Conservation (phyloP, 2,888 invertebrate species). For the Drosophila stalkeri region DNA sequence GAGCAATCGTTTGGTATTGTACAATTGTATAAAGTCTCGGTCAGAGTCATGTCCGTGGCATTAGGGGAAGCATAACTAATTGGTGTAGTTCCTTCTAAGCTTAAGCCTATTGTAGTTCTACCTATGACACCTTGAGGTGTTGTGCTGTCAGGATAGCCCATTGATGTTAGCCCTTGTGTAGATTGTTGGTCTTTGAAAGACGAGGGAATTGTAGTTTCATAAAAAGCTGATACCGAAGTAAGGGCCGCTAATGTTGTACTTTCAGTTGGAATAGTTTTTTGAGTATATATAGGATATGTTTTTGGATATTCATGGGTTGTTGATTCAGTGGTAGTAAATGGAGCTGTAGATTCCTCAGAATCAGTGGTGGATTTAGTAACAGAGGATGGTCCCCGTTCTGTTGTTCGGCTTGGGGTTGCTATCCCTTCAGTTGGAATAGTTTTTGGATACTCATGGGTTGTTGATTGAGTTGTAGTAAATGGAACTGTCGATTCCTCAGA, state of each 20-base stretch:
- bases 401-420: not conserved
- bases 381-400: not conserved
- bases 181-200: not conserved
- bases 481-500: not conserved
- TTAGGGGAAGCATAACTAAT: conserved; percentile 11
- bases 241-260: not conserved
- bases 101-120: conserved; percentile 6
- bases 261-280: not conserved
- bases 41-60: conserved; percentile 29
- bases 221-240: not conserved
- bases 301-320: too few species aligned
- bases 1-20: conserved; percentile 84
- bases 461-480: not conserved
- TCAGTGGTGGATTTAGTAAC: not conserved
- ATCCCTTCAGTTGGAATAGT: too few species aligned
- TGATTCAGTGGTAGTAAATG: not conserved
- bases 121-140: conserved; percentile 7
- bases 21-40: conserved; percentile 62
- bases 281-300: too few species aligned
- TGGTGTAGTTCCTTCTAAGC: conserved; percentile 4
- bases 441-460: not conserved
- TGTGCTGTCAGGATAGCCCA: conserved; percentile 9
- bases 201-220: not conserved
- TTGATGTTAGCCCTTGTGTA: not conserved
- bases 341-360: not conserved